Conservation (phyloP, 2,888 invertebrate genomes). For the Petrolisthes manimaculis region DNA sequence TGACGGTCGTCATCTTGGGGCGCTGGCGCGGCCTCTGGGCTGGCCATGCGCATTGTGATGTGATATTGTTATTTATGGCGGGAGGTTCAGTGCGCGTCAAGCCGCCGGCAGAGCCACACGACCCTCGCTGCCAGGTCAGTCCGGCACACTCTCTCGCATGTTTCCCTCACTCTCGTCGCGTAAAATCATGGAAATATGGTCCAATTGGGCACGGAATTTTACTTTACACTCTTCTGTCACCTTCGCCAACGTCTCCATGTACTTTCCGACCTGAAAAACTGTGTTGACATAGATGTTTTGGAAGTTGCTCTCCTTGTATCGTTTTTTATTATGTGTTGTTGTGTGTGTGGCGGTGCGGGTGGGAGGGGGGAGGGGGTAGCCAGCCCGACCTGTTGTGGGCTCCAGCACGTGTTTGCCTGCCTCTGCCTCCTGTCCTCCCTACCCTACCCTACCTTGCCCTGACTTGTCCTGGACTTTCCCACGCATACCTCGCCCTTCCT, state of each 20-base stretch:
- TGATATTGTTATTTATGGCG: slow-evolving; percentile 64
- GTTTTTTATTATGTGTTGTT: slow-evolving; percentile 5
- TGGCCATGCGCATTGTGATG: slow-evolving; percentile 62
- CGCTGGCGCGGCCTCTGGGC: slow-evolving; percentile 52
- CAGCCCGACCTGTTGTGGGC: slow-evolving; percentile 6
- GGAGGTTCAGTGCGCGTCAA: slow-evolving; percentile 61
- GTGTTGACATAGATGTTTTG: slow-evolving; percentile 35
- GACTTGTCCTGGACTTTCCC: no score
- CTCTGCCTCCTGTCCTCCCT: no score
- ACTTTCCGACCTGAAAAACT: slow-evolving; percentile 16
- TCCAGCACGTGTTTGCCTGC: slow-evolving; percentile 2
- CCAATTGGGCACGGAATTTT: slow-evolving; percentile 13
- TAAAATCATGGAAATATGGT: slow-evolving; percentile 36
- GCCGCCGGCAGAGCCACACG: slow-evolving; percentile 63
- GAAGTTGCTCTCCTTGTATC: not conserved
- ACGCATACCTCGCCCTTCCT: no score
- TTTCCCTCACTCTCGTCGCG: slow-evolving; percentile 43
- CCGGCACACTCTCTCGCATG: slow-evolving; percentile 61
- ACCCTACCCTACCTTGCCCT: no score
- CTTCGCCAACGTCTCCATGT: slow-evolving; percentile 18
- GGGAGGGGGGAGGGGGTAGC: not conserved
- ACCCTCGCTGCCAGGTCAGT: slow-evolving; percentile 62
- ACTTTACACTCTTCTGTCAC: slow-evolving; percentile 27
- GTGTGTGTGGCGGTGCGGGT: slow-evolving; percentile 14
- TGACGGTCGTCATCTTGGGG: slow-evolving; percentile 54